A percentile compares a stretch with the other conserved stretches of the same genome.
phyloP scores from a whole-genome alignment of 2,797 vertebrate species.

The Xenops minutus region DNA sequence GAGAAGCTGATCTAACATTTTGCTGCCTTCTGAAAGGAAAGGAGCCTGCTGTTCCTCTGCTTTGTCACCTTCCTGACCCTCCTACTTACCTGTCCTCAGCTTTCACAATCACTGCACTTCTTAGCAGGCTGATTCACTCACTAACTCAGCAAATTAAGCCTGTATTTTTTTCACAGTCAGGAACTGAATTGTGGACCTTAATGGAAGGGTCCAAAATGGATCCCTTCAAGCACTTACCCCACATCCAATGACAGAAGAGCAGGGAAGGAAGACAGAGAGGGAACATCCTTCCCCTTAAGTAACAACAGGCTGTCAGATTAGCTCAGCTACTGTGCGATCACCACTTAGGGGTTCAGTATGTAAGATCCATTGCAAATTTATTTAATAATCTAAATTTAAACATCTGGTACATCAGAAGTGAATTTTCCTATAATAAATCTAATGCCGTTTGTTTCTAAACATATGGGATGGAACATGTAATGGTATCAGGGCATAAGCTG shows the following conservation, averaged over 20 bases:
- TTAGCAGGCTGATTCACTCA: neutral
- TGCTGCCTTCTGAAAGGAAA: neutral
- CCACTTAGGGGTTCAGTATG: neutral
- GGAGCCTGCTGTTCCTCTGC: neutral
- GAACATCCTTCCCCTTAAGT: neutral
- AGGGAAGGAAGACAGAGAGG: neutral
- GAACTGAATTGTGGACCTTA: neutral
- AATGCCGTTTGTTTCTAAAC: neutral
- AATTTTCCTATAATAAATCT: neutral
- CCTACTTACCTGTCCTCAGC: neutral
- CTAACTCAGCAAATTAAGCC: neutral
- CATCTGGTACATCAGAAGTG: neutral
- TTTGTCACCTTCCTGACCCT: neutral
- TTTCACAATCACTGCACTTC: neutral
- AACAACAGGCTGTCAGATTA: neutral
- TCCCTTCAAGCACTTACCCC: neutral
- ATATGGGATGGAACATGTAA: neutral
- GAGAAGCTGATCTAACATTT: neutral
- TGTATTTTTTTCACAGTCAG: neutral
- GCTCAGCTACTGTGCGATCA: neutral
- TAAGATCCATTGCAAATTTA: neutral
- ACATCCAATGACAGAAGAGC: neutral
- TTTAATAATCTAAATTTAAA: neutral
- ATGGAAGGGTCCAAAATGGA: neutral
- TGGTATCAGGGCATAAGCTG: neutral